Evolutionary conservation across 1,140 invertebrate species (phyloP).

Genomic region (Brachionus asplanchnoidis): DNA sequence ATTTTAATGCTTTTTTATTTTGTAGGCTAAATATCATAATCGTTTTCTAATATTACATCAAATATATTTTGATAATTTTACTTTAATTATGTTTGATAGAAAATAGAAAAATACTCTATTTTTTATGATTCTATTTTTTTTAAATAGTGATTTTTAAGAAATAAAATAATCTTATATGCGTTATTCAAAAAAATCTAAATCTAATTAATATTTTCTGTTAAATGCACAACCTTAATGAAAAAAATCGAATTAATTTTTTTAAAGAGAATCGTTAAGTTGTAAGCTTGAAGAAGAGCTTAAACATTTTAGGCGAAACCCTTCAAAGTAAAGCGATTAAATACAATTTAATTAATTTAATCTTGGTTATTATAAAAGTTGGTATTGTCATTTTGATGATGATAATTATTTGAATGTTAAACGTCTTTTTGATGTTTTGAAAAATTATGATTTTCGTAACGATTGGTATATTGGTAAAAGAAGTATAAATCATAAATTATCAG

Average conservation of each 20-base stretch:
- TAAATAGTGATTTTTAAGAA: no score
- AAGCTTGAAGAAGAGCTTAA: conserved; percentile 4
- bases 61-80: no score
- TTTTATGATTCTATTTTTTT: no score
- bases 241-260: neutral
- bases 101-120: no score
- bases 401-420: conserved; percentile 29
- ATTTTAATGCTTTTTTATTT: no score
- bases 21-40: no score
- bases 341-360: neutral
- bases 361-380: neutral
- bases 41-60: no score
- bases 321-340: neutral
- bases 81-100: no score
- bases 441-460: conserved; percentile 1
- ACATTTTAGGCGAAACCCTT: neutral
- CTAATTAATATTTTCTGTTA: neutral
- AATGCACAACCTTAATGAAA: neutral
- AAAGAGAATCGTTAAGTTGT: conserved; percentile 15
- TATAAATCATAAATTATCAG: neutral
- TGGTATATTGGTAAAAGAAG: conserved; percentile 40
- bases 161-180: no score
- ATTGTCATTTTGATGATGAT: conserved; percentile 39
- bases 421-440: neutral
- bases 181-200: no score